Evolutionary conservation across 64 coral and sea anemone species (phyloP).

Genomic region (Pocillopora verrucosa): DNA sequence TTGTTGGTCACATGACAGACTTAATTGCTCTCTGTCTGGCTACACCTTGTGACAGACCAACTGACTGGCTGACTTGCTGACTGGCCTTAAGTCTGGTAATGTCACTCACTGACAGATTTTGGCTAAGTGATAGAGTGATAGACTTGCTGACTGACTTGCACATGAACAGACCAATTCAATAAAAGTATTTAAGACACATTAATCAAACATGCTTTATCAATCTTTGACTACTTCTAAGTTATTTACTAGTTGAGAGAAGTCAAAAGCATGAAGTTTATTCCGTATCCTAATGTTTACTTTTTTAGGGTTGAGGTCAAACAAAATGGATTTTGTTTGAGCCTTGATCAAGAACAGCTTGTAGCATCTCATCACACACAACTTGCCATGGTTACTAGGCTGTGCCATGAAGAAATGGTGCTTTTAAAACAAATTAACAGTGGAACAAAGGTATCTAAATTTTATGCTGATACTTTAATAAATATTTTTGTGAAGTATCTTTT

Average conservation of each 20-base stretch:
- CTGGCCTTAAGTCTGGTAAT: no score
- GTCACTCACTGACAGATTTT: no score
- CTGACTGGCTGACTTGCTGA: no score
- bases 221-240: background rate
- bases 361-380: constrained; percentile 88
- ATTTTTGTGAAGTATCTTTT: background rate
- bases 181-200: no score
- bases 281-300: background rate
- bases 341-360: constrained; percentile 73
- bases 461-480: background rate
- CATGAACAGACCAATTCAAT: no score
- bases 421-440: constrained; percentile 70
- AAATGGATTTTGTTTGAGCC: constrained; percentile 9
- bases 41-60: no score
- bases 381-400: constrained; percentile 65
- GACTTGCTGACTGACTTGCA: no score
- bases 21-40: no score
- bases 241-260: background rate
- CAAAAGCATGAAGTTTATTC: no score
- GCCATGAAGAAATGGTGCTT: constrained; percentile 90
- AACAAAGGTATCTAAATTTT: constrained; percentile 36
- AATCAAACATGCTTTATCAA: no score
- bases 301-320: background rate
- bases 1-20: no score
- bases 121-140: no score